A percentile compares a stretch with the other conserved stretches of the same genome.
These are phyloP conservation scores for Petaurus breviceps DNA, from an alignment of 2,113 vertebrate species.

Conservation along the genomic window DNA sequence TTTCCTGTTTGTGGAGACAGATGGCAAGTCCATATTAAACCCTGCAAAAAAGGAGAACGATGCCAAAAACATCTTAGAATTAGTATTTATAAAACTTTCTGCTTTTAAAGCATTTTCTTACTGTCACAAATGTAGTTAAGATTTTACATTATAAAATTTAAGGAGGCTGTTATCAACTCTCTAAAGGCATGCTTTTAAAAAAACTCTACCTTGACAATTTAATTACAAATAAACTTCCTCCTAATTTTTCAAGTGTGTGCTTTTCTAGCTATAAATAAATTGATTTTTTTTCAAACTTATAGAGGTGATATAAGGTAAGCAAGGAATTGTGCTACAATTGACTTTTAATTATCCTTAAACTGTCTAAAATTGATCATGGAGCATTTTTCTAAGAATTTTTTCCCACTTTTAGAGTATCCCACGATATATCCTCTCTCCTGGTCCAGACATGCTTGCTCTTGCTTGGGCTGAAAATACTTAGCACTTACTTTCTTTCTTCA, in stretches of 20 bases:
- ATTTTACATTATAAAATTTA: background rate
- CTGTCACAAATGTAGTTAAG: background rate
- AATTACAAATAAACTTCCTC: background rate
- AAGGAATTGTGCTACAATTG: background rate
- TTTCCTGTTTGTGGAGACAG: slow-evolving; percentile 85
- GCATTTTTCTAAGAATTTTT: slow-evolving; percentile 27
- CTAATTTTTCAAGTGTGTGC: background rate
- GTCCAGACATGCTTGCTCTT: background rate
- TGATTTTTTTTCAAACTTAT: background rate
- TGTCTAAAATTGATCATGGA: background rate
- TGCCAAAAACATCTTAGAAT: slow-evolving; percentile 77
- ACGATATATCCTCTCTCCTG: background rate
- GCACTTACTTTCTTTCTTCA: background rate
- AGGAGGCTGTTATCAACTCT: background rate
- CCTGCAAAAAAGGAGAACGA: slow-evolving; percentile 37
- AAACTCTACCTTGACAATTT: background rate
- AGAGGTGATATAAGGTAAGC: background rate
- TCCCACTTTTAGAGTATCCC: background rate
- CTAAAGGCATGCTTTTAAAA: background rate
- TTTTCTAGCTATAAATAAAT: background rate
- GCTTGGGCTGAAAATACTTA: background rate
- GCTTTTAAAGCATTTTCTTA: slow-evolving; percentile 49
- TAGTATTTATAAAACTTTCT: slow-evolving; percentile 46
- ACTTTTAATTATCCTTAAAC: background rate
- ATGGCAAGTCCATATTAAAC: slow-evolving; percentile 68